Evolutionary conservation across 2,797 vertebrate species (phyloP).

Genomic region (Mionectes olivaceus): DNA sequence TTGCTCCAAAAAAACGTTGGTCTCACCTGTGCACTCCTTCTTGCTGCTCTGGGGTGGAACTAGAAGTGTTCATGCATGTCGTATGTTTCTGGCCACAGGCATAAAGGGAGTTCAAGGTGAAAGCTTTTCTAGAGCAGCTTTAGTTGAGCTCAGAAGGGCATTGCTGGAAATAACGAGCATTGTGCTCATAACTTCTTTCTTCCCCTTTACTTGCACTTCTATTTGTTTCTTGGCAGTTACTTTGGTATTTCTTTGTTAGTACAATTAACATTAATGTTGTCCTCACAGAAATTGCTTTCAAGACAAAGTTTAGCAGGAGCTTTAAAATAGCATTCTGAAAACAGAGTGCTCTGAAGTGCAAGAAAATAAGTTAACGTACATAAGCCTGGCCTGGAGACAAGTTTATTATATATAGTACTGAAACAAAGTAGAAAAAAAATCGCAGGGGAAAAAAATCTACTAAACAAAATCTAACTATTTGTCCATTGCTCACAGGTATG

Average conservation of each 20-base stretch:
- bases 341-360: neutral
- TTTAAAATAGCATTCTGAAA: neutral
- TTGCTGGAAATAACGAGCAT: neutral
- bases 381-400: neutral
- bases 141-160: neutral
- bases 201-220: neutral
- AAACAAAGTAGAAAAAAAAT: neutral
- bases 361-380: neutral
- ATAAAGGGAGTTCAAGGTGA: neutral
- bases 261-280: too few relatives aligned
- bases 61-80: neutral
- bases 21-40: neutral
- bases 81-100: neutral
- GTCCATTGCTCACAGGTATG: neutral
- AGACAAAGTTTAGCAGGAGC: neutral
- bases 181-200: too few relatives aligned
- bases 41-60: neutral
- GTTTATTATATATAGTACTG: neutral
- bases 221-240: neutral
- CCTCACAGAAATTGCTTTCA: neutral
- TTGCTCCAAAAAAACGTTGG: neutral
- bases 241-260: neutral
- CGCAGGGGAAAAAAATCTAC: neutral
- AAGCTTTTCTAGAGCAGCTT: neutral
- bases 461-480: neutral